These are phyloP conservation scores for Ginglymostoma cirratum DNA, from an alignment of 2,113 vertebrate species.

Conservation along the genomic window DNA sequence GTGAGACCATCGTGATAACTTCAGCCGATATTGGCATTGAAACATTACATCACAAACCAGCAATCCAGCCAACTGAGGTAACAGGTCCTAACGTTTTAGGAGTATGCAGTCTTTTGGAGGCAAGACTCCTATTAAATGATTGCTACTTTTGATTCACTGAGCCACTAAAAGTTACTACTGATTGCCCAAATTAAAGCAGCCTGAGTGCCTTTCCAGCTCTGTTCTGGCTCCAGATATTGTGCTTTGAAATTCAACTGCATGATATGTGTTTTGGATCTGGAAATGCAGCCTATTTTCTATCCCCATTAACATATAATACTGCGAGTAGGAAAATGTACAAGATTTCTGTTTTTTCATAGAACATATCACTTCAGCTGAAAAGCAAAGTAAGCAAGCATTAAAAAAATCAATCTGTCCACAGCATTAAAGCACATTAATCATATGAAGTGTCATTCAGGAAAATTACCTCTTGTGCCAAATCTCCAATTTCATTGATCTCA, in stretches of 20 bases:
- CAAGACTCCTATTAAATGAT: too few relatives aligned
- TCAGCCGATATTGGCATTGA: too few relatives aligned
- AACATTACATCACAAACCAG: not conserved
- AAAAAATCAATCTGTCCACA: slow-evolving; percentile 11
- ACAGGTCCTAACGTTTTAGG: too few relatives aligned
- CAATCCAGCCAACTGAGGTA: not conserved
- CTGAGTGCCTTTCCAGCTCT: too few relatives aligned
- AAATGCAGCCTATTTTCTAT: not conserved
- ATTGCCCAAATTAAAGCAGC: too few relatives aligned
- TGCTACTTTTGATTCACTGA: too few relatives aligned
- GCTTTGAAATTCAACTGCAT: not conserved
- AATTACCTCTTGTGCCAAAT: slow-evolving; percentile 3
- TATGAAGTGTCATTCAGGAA: slow-evolving; percentile 19
- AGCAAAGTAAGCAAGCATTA: not conserved
- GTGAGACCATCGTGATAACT: too few relatives aligned
- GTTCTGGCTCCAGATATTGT: too few relatives aligned
- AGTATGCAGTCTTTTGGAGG: too few relatives aligned
- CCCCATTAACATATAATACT: not conserved
- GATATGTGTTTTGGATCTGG: not conserved
- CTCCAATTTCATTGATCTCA: not conserved
- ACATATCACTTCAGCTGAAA: not conserved
- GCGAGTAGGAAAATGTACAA: not conserved
- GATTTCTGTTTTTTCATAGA: not conserved
- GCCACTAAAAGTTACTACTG: too few relatives aligned
- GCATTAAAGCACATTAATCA: slow-evolving; percentile 3